These are phyloP conservation scores for Corythoichthys intestinalis DNA, from an alignment of 2,113 vertebrate species.

Conservation along the genomic window DNA sequence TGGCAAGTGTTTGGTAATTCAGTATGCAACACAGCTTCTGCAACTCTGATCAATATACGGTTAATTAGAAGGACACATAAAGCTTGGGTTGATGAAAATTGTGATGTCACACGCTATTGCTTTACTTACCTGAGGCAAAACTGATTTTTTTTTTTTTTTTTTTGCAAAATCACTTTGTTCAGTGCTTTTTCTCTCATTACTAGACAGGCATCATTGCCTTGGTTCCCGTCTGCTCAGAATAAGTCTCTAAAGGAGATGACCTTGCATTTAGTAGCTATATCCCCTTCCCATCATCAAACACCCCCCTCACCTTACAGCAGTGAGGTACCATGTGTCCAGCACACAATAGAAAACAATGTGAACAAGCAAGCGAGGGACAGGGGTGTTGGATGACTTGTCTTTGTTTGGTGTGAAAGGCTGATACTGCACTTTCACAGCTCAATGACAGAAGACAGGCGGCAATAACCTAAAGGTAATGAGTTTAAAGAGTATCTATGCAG, in stretches of 20 bases:
- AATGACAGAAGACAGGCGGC: constrained; percentile 38
- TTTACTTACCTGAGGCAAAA: neutral
- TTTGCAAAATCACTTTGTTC: neutral
- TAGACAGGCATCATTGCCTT: constrained; percentile 3
- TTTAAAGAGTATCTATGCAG: constrained; percentile 13
- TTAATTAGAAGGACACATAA: constrained; percentile 9
- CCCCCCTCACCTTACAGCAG: constrained; percentile 18
- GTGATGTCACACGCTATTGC: constrained; percentile 2
- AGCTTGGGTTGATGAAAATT: constrained; percentile 2
- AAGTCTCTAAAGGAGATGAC: constrained; percentile 25
- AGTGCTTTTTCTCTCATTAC: constrained; percentile 41
- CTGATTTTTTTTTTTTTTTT: too few species aligned
- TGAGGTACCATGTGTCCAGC: constrained; percentile 34
- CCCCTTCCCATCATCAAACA: constrained; percentile 10
- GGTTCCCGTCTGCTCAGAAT: constrained; percentile 12
- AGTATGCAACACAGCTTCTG: constrained; percentile 13
- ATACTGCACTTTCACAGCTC: constrained; percentile 48
- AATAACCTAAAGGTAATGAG: constrained; percentile 21
- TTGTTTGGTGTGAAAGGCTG: constrained; percentile 58
- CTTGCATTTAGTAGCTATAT: constrained; percentile 35
- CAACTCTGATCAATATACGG: constrained; percentile 20
- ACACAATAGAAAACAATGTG: constrained; percentile 46
- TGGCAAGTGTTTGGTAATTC: constrained; percentile 4
- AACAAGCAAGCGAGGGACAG: constrained; percentile 39
- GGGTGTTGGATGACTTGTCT: constrained; percentile 61